Evolutionary conservation across 2,797 vertebrate species (phyloP).

Genomic region (Betta splendens): DNA sequence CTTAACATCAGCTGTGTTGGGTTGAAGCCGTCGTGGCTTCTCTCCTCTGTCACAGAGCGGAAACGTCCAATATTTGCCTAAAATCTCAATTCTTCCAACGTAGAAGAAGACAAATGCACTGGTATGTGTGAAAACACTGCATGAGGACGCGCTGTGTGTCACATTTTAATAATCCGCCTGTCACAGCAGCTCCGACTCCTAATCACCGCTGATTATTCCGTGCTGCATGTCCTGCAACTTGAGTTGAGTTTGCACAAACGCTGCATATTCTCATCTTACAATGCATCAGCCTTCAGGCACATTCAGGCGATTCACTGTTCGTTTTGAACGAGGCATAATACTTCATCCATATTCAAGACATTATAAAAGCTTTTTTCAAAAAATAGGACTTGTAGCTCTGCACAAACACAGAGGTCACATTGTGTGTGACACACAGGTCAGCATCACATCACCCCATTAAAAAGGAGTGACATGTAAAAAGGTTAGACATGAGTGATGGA

Average conservation of each 20-base stretch:
- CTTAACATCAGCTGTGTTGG: too few relatives aligned
- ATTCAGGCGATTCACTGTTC: background rate
- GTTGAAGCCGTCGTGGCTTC: too few relatives aligned
- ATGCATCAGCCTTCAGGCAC: background rate
- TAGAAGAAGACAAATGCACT: too few relatives aligned
- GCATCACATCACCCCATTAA: background rate
- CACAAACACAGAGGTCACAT: background rate
- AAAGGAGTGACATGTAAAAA: background rate
- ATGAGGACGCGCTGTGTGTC: too few relatives aligned
- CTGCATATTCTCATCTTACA: background rate
- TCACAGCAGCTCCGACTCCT: constrained; percentile 4
- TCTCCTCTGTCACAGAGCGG: too few relatives aligned
- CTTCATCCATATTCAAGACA: too few relatives aligned
- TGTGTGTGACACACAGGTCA: background rate
- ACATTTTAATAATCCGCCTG: too few relatives aligned
- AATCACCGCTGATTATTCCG: background rate
- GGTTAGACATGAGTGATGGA: background rate
- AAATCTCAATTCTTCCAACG: too few relatives aligned
- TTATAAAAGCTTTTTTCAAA: background rate
- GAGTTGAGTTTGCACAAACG: background rate
- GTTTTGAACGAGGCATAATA: background rate
- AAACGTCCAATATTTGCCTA: too few relatives aligned
- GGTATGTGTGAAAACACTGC: too few relatives aligned
- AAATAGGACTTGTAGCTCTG: background rate
- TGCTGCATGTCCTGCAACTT: background rate